Conservation (phyloP, 2,113 vertebrate species). For the Ceratotherium simum region DNA sequence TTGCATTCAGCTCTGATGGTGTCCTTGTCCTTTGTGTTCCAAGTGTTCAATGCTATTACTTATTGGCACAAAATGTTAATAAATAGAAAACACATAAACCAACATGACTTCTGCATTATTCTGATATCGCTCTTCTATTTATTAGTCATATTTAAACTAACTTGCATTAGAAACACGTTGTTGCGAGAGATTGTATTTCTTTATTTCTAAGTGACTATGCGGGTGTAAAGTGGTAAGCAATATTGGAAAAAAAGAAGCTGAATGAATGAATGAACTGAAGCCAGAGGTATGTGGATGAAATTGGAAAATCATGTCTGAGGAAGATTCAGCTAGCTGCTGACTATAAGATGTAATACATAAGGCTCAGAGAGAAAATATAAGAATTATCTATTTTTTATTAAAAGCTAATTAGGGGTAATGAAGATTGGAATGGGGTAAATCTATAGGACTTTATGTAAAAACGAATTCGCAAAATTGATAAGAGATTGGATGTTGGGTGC, state of each 20-base stretch:
- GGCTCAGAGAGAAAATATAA: background rate
- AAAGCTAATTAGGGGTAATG: background rate
- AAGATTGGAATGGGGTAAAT: background rate
- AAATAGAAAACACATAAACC: background rate
- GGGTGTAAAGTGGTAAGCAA: background rate
- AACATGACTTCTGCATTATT: background rate
- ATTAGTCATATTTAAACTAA: background rate
- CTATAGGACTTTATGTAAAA: background rate
- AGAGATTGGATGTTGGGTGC: background rate
- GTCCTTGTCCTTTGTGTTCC: background rate
- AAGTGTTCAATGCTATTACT: background rate
- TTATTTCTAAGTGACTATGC: background rate
- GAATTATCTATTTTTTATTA: background rate
- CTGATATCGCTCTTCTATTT: background rate
- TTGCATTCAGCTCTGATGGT: background rate
- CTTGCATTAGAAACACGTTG: background rate
- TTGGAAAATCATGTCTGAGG: slow-evolving; percentile 21
- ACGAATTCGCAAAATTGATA: slow-evolving; percentile 15
- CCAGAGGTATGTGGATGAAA: slow-evolving; percentile 15
- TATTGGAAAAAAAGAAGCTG: background rate
- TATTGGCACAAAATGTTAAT: background rate
- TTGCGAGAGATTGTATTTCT: background rate
- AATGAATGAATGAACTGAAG: slow-evolving; percentile 8
- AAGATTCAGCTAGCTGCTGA: background rate
- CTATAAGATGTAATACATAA: background rate